Percentiles rank a stretch among this genome's conserved stretches.
These are phyloP conservation scores for Holotrichia oblita DNA, from an alignment of 1,140 invertebrate species.

Conservation along the genomic window DNA sequence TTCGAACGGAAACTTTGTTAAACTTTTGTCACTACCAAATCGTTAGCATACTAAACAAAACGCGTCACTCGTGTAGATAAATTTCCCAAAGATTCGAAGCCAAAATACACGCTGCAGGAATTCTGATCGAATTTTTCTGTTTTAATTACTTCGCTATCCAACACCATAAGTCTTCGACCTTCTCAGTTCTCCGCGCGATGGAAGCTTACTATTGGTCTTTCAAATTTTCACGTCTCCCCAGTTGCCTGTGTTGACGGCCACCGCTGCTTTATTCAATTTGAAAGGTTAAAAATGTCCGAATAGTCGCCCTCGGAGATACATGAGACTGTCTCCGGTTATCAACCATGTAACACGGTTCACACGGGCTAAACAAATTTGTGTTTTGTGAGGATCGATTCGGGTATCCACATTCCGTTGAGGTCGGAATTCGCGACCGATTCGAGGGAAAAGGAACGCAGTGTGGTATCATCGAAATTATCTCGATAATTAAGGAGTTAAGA, in stretches of 20 bases:
- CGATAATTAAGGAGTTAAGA: slow-evolving; percentile 39
- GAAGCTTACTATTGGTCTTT: neutral
- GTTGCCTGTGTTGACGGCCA: slow-evolving; percentile 10
- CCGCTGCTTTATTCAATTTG: neutral
- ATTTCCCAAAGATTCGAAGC: slow-evolving; percentile 24
- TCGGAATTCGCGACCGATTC: slow-evolving; percentile 42
- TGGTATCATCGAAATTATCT: slow-evolving; percentile 19
- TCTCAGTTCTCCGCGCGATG: neutral
- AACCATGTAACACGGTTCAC: slow-evolving; percentile 43
- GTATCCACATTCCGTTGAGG: slow-evolving; percentile 40
- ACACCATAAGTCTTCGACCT: slow-evolving; percentile 6
- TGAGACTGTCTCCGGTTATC: slow-evolving; percentile 41
- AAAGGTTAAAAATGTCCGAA: neutral
- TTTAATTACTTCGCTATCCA: slow-evolving; percentile 25
- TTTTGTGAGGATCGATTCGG: slow-evolving; percentile 44
- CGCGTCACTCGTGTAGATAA: slow-evolving; percentile 17
- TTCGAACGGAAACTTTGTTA: neutral
- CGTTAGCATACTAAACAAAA: neutral
- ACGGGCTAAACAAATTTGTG: slow-evolving; percentile 45
- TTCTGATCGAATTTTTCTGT: slow-evolving; percentile 23
- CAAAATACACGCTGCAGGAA: slow-evolving; percentile 3
- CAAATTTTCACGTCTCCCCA: slow-evolving; percentile 2
- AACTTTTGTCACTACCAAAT: neutral
- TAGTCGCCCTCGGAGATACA: neutral
- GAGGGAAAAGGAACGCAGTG: neutral